These are phyloP conservation scores for Myodes glareolus DNA, from an alignment of 2,113 vertebrate species.

Conservation along the genomic window DNA sequence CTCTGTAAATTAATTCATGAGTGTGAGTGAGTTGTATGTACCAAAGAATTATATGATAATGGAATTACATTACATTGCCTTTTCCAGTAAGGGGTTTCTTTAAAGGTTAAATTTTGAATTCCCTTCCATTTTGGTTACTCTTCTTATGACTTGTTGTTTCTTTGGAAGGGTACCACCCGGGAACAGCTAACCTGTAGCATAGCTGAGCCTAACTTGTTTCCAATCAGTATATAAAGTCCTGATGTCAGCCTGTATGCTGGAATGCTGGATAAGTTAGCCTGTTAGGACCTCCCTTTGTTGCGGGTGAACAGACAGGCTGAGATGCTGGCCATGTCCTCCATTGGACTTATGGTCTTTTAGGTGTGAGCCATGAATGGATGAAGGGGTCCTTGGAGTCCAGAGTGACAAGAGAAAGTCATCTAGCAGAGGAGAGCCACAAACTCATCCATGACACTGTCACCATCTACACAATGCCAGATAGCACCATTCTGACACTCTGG, in stretches of 20 bases:
- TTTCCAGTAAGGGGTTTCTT: background rate
- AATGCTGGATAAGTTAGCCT: background rate
- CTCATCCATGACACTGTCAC: background rate
- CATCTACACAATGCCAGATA: background rate
- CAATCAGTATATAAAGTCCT: background rate
- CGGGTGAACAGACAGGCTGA: background rate
- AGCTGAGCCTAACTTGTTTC: background rate
- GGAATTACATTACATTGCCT: background rate
- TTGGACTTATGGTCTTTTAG: background rate
- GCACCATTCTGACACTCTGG: background rate
- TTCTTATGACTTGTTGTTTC: background rate
- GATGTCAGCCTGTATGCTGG: background rate
- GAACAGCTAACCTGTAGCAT: background rate
- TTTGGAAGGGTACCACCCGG: background rate
- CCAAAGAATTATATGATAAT: background rate
- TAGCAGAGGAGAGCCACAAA: background rate
- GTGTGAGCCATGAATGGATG: background rate
- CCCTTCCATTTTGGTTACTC: background rate
- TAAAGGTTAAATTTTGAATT: conserved; percentile 33
- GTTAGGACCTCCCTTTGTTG: background rate
- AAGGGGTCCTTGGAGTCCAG: background rate
- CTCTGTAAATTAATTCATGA: background rate
- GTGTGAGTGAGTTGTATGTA: background rate
- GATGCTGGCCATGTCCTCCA: background rate
- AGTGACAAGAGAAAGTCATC: background rate